phyloP scores from a whole-genome alignment of 64 coral and sea anemone genomes.

The Stichodactyla mertensii region DNA sequence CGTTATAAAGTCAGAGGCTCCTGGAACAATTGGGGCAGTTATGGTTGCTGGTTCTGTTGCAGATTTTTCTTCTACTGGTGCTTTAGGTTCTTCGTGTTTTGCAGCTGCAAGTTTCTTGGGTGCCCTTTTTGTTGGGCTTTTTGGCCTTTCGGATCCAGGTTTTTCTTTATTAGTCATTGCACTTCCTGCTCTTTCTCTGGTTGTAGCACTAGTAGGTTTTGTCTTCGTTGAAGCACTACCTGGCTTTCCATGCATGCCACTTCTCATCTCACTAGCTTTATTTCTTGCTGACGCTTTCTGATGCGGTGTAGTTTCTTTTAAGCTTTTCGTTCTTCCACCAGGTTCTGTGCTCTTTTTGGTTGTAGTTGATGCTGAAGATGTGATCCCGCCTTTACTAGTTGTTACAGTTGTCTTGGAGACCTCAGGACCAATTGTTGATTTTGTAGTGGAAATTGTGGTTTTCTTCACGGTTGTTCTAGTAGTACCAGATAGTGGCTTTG shows the following conservation, averaged over 20 bases:
- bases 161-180: not conserved
- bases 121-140: not conserved
- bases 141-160: not conserved
- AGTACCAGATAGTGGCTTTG: not conserved
- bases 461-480: conserved; percentile 8
- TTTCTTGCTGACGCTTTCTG: not conserved
- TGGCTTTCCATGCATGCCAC: not conserved
- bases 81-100: not conserved
- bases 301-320: not conserved
- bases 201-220: not conserved
- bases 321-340: not conserved
- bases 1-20: not conserved
- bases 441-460: conserved; percentile 23
- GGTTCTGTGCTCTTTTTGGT: conserved; percentile 1
- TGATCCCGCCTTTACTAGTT: not conserved
- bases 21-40: not conserved
- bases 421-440: not conserved
- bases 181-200: not conserved
- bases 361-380: conserved; percentile 26
- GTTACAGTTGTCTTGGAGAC: conserved; percentile 20
- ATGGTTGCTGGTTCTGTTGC: not conserved
- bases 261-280: not conserved
- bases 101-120: not conserved
- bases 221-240: not conserved
- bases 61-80: not conserved